Evolutionary conservation across 2,113 vertebrate genomes (phyloP).

Genomic region (Nycticebus coucang): DNA sequence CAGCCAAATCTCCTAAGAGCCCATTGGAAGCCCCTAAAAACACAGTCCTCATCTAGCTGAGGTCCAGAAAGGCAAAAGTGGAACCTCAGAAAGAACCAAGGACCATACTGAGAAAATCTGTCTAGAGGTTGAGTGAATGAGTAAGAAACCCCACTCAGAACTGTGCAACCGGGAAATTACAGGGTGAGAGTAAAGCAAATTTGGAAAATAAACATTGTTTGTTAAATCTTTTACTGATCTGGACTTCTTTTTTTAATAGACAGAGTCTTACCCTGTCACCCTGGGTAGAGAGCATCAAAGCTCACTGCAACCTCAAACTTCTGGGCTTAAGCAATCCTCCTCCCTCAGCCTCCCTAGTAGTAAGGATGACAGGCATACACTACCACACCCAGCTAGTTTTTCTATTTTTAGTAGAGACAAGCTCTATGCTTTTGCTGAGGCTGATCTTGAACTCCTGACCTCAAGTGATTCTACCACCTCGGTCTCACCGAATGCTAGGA

Average conservation of each 20-base stretch:
- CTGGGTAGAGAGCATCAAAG: too few species aligned
- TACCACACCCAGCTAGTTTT: too few species aligned
- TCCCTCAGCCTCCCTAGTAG: too few species aligned
- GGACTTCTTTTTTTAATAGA: neutral
- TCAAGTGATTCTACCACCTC: too few species aligned
- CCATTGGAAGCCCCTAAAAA: neutral
- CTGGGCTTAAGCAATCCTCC: too few species aligned
- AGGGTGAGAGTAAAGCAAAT: neutral
- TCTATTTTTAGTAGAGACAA: too few species aligned
- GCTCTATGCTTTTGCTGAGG: too few species aligned
- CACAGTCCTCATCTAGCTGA: neutral
- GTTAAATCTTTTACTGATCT: conserved; percentile 24
- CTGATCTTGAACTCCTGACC: too few species aligned
- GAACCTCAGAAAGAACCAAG: neutral
- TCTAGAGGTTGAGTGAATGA: neutral
- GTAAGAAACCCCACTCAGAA: neutral
- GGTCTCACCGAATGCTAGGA: too few species aligned
- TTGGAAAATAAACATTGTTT: conserved; percentile 59
- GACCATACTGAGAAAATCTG: neutral
- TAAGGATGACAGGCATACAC: too few species aligned
- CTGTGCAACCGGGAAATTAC: neutral
- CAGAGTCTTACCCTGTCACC: too few species aligned
- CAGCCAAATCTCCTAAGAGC: neutral
- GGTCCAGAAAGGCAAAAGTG: neutral
- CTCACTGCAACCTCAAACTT: too few species aligned